Conservation (phyloP, 2,113 vertebrate genomes). For the Oxyura jamaicensis region DNA sequence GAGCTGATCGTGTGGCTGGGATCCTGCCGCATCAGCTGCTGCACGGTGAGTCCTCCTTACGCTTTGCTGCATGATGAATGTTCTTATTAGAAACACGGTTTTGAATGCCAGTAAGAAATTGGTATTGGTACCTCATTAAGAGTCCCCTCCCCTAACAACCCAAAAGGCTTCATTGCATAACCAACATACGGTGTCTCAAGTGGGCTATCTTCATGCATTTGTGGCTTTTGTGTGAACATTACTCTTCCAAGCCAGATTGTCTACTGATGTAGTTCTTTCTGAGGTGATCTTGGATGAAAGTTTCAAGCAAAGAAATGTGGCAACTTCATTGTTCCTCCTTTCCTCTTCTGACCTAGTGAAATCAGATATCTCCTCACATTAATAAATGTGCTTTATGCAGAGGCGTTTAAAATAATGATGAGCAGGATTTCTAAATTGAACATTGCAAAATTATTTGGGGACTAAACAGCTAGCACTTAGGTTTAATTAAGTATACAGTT, state of each 20-base stretch:
- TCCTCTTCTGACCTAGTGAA: background rate
- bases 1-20: background rate
- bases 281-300: background rate
- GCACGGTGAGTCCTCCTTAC: conserved; percentile 48
- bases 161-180: conserved; percentile 42
- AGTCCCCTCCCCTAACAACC: background rate
- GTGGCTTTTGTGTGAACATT: conserved; percentile 6
- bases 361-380: background rate
- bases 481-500: background rate
- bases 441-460: background rate
- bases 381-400: background rate
- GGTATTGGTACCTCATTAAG: background rate
- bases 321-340: background rate
- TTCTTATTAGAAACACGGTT: conserved; percentile 28
- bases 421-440: background rate
- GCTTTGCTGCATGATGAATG: background rate
- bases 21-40: conserved; percentile 35
- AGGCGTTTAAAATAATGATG: background rate
- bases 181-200: conserved; percentile 13
- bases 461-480: background rate
- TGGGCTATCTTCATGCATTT: conserved; percentile 7
- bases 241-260: background rate
- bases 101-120: background rate
- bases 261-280: background rate
- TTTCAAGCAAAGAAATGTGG: background rate